Base-by-base conservation (phyloP, 2,797 vertebrate genomes). In the Leptoclinus maculatus region DNA sequence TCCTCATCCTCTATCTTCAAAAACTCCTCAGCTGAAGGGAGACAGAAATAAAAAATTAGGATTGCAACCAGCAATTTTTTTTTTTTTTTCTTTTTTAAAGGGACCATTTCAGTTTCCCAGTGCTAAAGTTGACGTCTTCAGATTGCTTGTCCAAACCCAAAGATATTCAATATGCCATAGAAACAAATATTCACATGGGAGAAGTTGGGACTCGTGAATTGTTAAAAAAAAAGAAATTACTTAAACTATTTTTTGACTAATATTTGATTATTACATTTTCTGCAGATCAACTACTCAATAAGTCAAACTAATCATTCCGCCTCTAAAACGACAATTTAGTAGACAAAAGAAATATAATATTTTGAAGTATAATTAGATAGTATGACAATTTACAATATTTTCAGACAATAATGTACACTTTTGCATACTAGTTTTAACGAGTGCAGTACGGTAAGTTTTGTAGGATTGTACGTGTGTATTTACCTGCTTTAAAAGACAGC, bases 401-500 rank as follows among this genome's bases (percentile, higher is more conserved):
- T 43, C 2, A 38, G 6, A 56, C 38, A 54, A 19, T 38, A 27
- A 43, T 11, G 21, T 0, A 16, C 7, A 0, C 19, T 17, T 36
- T 8, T 9, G 9, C 8, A 38, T 3, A 11, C 4, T 36, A 3
- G 49, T 23, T 32, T 47, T 9, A 13, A 47, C 0, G 21, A 57
- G 29, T 62, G 41, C 14, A 49, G 58, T 0, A n/a, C 7, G 23
- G n/a, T 21, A 17, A 2, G 41, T 53, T 14, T 7, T 6, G 23
- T 16, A 14, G 1, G 54, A n/a, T 5, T 9, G 38, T 19, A 1
- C 0, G 4, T 32, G 45, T 41, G 32, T 39, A 11, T 68, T 87
- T 85, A 96, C 95, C 95, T 91, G 95, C 93, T 94, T 94, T 95
- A 85, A 96, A 96, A 36, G 95, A 95, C 25, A 96, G 92, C 83